These are phyloP conservation scores for Melanostoma scalare DNA, from an alignment of 2,888 invertebrate species.

Conservation along the genomic window DNA sequence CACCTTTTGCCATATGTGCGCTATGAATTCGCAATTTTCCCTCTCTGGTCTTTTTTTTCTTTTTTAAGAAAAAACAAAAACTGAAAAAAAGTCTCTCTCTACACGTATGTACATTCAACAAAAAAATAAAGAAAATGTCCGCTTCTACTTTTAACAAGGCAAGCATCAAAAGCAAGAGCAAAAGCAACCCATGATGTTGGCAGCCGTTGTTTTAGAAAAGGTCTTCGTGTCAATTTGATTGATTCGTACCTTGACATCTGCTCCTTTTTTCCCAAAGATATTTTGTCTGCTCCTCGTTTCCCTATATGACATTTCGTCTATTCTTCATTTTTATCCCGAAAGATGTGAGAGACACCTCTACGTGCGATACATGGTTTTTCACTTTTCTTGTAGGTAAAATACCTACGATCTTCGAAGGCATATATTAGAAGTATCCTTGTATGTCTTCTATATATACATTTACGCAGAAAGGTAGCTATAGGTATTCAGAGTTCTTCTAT, in stretches of 20 bases:
- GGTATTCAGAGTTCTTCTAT: slow-evolving; percentile 6
- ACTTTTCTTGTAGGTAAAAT: slow-evolving; percentile 32
- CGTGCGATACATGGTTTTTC: slow-evolving; percentile 17
- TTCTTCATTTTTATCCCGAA: slow-evolving; percentile 46
- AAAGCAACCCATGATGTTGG: slow-evolving; percentile 54
- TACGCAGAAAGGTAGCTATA: slow-evolving; percentile 21
- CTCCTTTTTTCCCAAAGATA: slow-evolving; percentile 34
- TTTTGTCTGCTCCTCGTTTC: slow-evolving; percentile 65
- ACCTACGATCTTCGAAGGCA: not conserved
- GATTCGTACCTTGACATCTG: slow-evolving; percentile 76
- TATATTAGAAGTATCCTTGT: slow-evolving; percentile 10
- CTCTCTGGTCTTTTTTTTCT: slow-evolving; percentile 11
- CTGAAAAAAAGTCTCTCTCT: slow-evolving; percentile 41
- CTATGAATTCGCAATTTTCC: slow-evolving; percentile 55
- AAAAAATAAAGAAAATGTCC: slow-evolving; percentile 50
- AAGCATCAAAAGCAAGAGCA: slow-evolving; percentile 20
- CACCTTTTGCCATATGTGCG: slow-evolving; percentile 71
- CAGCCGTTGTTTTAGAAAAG: slow-evolving; percentile 54
- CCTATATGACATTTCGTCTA: slow-evolving; percentile 58
- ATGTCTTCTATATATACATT: not conserved
- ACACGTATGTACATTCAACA: slow-evolving; percentile 40
- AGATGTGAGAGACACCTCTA: slow-evolving; percentile 27
- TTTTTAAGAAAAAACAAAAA: slow-evolving; percentile 6
- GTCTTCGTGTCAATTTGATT: slow-evolving; percentile 73
- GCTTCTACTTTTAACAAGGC: slow-evolving; percentile 35